A percentile compares a stretch with the other conserved stretches of the same genome.
Evolutionary conservation across 64 coral and sea anemone species (phyloP).

Genomic region (Porites australiensis): DNA sequence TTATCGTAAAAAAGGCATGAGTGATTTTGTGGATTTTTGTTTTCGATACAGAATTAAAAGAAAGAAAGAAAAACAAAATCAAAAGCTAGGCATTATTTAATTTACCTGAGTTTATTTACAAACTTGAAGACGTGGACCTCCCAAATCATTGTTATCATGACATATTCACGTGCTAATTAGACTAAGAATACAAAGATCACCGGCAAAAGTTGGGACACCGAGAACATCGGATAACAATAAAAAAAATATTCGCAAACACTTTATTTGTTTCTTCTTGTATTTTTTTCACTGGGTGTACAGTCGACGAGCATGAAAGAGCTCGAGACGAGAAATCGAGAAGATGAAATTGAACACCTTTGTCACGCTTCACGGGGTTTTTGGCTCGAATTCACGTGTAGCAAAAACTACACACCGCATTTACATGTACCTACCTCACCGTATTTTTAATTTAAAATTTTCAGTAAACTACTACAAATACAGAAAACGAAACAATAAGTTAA

Average conservation of each 20-base stretch:
- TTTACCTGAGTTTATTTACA: slow-evolving; percentile 1
- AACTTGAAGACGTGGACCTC: background rate
- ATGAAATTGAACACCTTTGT: too few species aligned
- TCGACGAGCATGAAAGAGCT: too few species aligned
- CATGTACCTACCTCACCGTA: too few species aligned
- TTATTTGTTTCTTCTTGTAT: background rate
- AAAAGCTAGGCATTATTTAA: background rate
- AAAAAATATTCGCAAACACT: background rate
- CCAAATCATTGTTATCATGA: slow-evolving; percentile 9
- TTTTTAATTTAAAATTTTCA: too few species aligned
- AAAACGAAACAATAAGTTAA: too few species aligned
- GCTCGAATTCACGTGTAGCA: too few species aligned
- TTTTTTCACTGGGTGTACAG: background rate
- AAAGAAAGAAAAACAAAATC: background rate
- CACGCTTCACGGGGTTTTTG: too few species aligned
- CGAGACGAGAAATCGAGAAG: too few species aligned
- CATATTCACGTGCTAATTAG: slow-evolving; percentile 13
- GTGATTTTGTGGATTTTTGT: background rate
- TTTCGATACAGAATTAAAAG: background rate
- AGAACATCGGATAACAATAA: background rate
- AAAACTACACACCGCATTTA: too few species aligned
- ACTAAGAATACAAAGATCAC: slow-evolving; percentile 11
- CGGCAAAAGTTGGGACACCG: background rate
- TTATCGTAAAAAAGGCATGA: background rate
- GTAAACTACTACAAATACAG: too few species aligned